phyloP scores from a whole-genome alignment of 2,888 invertebrate species.

The Eristalis pertinax region DNA sequence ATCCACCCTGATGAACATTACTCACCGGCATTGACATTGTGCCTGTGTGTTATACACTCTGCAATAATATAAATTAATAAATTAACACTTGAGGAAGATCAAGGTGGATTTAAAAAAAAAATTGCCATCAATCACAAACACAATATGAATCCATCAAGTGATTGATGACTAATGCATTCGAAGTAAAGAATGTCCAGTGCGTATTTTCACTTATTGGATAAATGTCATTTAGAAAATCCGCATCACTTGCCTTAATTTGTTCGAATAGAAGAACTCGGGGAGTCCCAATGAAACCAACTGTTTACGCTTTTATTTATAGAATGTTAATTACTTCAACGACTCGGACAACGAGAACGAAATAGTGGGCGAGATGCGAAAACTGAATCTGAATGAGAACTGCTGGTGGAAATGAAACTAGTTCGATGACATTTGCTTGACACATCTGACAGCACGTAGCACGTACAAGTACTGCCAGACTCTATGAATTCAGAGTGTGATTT shows the following conservation, averaged over 20 bases:
- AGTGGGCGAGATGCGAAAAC: neutral
- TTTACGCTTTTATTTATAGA: neutral
- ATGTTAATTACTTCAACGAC: neutral
- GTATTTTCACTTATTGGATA: neutral
- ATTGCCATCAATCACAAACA: neutral
- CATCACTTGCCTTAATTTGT: neutral
- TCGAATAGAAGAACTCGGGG: neutral
- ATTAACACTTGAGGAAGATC: neutral
- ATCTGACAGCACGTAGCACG: neutral
- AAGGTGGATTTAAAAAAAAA: neutral
- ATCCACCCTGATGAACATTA: conserved; percentile 79
- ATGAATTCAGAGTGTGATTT: neutral
- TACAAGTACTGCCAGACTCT: neutral
- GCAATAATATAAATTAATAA: neutral
- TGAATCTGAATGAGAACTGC: neutral
- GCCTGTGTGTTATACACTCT: neutral
- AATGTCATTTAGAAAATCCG: neutral
- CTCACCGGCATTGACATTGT: conserved; percentile 75
- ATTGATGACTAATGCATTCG: conserved; percentile 3
- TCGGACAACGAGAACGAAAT: neutral
- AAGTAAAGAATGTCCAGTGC: neutral
- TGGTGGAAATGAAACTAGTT: neutral
- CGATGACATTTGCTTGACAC: neutral
- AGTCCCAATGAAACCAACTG: neutral
- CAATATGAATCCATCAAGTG: neutral